Evolutionary conservation across 2,113 vertebrate genomes (phyloP), one percentile per base, ranked within the genome.

Genomic region (Microcebus murinus): DNA sequence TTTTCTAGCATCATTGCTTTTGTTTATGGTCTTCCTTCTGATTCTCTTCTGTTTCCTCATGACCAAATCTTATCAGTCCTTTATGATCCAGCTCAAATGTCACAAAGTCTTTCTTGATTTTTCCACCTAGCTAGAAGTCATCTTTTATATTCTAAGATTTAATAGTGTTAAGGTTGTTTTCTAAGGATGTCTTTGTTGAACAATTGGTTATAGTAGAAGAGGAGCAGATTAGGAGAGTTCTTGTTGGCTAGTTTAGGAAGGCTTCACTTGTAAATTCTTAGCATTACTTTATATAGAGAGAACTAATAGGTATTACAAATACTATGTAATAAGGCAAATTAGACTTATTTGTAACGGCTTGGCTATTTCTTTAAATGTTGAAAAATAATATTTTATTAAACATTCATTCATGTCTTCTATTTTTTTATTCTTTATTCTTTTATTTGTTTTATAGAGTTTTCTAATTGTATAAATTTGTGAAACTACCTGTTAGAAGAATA

Each of bases 1-100:
- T 13, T 88, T 80, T 77, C 27, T 77, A 67, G 23, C n/a, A 48
- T 71, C 52, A 42, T 36, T 93, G n/a, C 87, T 95, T 96, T 86
- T 90, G 50, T 29, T 76, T 90, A 34, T 48, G 23, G 6, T 95
- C 59, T 93, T 93, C 85, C 42, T 83, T 94, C 36, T 89, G 25
- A 81, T 90, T n/a, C 4, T 88, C 57, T 82, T 73, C 52, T 25
- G 57, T 76, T 55, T 77, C 21, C n/a, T 87, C 18, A 52, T 74
- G 65, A 85, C 14, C 34, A 74, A 31, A 11, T 55, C 42, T 80
- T 85, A 63, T 2, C 29, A 11, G 17, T 84, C 36, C 29, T 89
- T 63, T 6, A 79, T 45, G 29, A 84, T 79, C 42, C 25, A 71
- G 27, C n/a, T 71, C 61, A 87, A 29, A 50, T 65, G 18, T 65